Conservation (phyloP, 2,888 invertebrate species). For the Apotomis capreana region DNA sequence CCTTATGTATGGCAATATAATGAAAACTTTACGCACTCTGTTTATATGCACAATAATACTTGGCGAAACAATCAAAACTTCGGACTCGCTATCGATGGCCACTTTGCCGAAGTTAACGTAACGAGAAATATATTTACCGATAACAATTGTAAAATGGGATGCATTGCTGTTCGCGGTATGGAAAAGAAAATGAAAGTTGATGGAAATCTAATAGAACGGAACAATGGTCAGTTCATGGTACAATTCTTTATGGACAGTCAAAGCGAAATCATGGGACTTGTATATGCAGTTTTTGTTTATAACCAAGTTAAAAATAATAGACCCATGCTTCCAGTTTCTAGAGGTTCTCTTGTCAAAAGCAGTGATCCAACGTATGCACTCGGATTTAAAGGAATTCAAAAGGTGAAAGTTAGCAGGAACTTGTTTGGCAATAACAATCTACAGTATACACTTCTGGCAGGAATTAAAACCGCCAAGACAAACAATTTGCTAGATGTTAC, state of each 20-base stretch:
- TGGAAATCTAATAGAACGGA: slow-evolving; percentile 90
- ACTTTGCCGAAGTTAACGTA: slow-evolving; percentile 95
- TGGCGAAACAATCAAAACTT: slow-evolving; percentile 95
- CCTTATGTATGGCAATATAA: slow-evolving; percentile 98
- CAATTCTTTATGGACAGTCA: slow-evolving; percentile 96
- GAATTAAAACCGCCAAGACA: slow-evolving; percentile 93
- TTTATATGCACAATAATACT: slow-evolving; percentile 93
- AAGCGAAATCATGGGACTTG: slow-evolving; percentile 94
- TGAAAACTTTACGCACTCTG: slow-evolving; percentile 96
- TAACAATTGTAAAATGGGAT: slow-evolving; percentile 91
- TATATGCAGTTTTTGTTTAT: slow-evolving; percentile 89
- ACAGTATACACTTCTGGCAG: slow-evolving; percentile 96
- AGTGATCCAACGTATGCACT: slow-evolving; percentile 91
- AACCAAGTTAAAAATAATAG: slow-evolving; percentile 91
- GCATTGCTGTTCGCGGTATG: slow-evolving; percentile 95
- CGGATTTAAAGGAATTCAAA: slow-evolving; percentile 96
- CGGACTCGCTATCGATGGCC: slow-evolving; percentile 93
- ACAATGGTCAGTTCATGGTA: slow-evolving; percentile 92
- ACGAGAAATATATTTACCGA: slow-evolving; percentile 92
- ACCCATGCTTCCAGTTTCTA: slow-evolving; percentile 66
- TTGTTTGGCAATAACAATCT: slow-evolving; percentile 91
- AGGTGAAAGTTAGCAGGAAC: slow-evolving; percentile 95
- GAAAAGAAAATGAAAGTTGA: slow-evolving; percentile 96
- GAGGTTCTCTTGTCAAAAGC: slow-evolving; percentile 66
- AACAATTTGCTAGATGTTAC: slow-evolving; percentile 93